Base-by-base conservation (phyloP, 1,140 invertebrate genomes). In the Euglossa dilemma region DNA sequence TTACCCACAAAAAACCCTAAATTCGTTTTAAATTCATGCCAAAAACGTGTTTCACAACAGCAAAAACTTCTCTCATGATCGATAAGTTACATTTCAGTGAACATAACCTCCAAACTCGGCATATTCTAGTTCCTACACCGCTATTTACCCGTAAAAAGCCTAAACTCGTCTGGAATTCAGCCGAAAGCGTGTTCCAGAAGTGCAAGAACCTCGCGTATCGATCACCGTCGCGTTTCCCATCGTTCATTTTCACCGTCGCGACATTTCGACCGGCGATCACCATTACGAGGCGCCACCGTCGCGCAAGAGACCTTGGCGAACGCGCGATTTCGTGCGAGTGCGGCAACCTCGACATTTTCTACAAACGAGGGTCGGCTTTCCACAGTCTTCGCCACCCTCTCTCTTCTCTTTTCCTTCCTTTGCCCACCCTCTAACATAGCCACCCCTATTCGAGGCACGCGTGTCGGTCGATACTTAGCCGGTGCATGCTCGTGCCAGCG, bases 401-500 rank as follows among this genome's bases (percentile, higher is more conserved):
- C 36, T 6, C 63, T 63, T 63, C 9, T 28, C 12, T 7, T 23
- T 25, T 45, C 18, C 36, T 57, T n/a, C 16, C 71, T 79, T 9
- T 36, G n/a, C 28, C 36, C 59, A 64, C 76, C 76, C 76, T 57
- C 36, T 36, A 4, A 36, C 36, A n/a, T n/a, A n/a, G n/a, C n/a
- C n/a, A 36, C 36, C 36, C 36, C 36, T 4, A 4, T 47, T 66
- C 73, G 64, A 54, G 56, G 59, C 54, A 64, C 61, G 79, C 79
- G 54, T 67, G 25, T 47, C 80, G 80, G 77, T 88, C 87, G 87
- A 87, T 85, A 87, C 71, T 57, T 8, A 50, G n/a, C 25, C 36
- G 72, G 52, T 89, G 86, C 84, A 88, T 73, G 84, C 45, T 79
- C 83, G 43, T 73, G 61, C 83, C 83, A 69, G 56, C 20, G 52